phyloP scores from a whole-genome alignment of 1,140 invertebrate species.

The Psix sp. region DNA sequence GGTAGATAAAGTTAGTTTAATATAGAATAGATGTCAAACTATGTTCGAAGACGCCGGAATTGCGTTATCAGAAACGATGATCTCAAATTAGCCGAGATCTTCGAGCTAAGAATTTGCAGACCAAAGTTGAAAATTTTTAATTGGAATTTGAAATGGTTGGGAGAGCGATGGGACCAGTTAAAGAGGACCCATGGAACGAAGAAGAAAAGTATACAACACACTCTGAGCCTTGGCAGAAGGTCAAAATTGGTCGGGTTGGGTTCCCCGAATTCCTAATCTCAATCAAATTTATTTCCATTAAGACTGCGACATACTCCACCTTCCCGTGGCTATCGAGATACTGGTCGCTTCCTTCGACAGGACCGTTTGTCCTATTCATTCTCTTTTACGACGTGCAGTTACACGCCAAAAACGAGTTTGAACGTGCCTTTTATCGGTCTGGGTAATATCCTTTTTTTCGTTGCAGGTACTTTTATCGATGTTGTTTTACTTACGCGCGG shows the following conservation, averaged over 20 bases:
- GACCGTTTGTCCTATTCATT: conserved; percentile 56
- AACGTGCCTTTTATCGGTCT: not conserved
- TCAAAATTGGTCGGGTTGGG: conserved; percentile 61
- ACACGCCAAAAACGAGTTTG: conserved; percentile 39
- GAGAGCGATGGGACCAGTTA: conserved; percentile 35
- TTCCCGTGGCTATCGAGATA: conserved; percentile 61
- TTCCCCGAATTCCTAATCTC: conserved; percentile 76
- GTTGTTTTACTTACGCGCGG: conserved; percentile 22
- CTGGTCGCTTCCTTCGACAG: conserved; percentile 59
- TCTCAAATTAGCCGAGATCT: conserved; percentile 49
- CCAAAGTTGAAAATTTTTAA: conserved; percentile 65
- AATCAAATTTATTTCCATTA: conserved; percentile 76
- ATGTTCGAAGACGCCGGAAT: too few species aligned
- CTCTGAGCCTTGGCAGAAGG: too few species aligned
- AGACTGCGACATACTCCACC: conserved; percentile 37
- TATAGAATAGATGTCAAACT: too few species aligned
- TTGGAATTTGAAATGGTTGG: conserved; percentile 60
- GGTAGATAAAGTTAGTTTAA: too few species aligned
- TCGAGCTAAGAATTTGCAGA: conserved; percentile 35
- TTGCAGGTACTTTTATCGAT: conserved; percentile 9
- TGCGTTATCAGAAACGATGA: conserved; percentile 53
- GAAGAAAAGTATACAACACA: conserved; percentile 34
- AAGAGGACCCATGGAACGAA: conserved; percentile 18
- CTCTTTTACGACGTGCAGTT: conserved; percentile 51
- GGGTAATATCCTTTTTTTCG: conserved; percentile 3